A percentile compares a stretch with the other conserved stretches of the same genome.
These are phyloP conservation scores for Epicampocera succincta DNA, from an alignment of 2,888 invertebrate species.

Conservation along the genomic window DNA sequence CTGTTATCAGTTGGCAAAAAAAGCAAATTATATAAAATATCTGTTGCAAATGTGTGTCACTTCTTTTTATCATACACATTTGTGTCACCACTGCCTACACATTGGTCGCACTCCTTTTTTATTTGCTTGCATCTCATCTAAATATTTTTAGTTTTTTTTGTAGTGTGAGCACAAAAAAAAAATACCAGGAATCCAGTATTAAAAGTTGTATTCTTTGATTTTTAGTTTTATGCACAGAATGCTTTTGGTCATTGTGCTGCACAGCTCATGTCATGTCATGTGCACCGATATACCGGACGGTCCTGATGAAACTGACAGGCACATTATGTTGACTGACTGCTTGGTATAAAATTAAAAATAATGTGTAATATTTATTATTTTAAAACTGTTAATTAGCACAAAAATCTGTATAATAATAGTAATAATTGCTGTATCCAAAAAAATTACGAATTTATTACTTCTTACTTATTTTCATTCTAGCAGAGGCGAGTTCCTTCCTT, in stretches of 20 bases:
- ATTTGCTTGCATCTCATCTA: constrained; percentile 35
- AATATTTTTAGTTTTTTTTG: constrained; percentile 20
- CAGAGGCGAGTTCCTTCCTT: too few relatives aligned
- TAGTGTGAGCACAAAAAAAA: background rate
- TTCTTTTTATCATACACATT: background rate
- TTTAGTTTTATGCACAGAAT: constrained; percentile 28
- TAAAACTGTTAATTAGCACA: too few relatives aligned
- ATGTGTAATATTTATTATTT: background rate
- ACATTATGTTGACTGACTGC: too few relatives aligned
- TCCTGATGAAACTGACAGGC: constrained; percentile 24
- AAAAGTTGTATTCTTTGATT: constrained; percentile 24
- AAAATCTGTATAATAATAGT: too few relatives aligned
- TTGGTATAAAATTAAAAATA: background rate
- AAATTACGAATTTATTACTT: too few relatives aligned
- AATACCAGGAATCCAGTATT: constrained; percentile 29
- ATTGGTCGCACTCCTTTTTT: constrained; percentile 25
- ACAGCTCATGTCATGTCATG: constrained; percentile 30
- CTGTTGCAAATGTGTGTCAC: background rate
- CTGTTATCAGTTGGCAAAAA: too few relatives aligned
- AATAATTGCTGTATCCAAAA: too few relatives aligned
- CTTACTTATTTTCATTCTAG: too few relatives aligned
- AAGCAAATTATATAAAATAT: too few relatives aligned
- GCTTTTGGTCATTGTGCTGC: constrained; percentile 42
- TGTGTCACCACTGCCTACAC: constrained; percentile 8
- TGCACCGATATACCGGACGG: constrained; percentile 3